Conservation (phyloP, 2,888 invertebrate genomes). For the Drosophila tripunctata region DNA sequence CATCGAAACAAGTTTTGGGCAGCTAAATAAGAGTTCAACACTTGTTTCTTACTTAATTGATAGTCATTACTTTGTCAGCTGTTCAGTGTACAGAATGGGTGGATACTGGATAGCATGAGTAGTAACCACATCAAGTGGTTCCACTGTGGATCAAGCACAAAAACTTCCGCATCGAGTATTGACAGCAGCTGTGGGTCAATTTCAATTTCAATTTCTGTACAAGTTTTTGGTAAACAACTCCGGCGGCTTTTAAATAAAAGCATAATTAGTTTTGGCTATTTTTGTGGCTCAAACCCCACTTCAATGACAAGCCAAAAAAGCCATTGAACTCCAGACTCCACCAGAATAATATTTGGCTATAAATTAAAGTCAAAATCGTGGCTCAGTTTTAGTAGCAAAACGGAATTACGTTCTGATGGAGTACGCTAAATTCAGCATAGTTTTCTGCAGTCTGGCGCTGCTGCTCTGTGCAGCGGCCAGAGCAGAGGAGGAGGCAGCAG, state of each 20-base stretch:
- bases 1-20: neutral
- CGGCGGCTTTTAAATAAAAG: conserved; percentile 10
- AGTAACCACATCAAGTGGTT: neutral
- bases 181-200: conserved; percentile 50
- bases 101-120: too few relatives aligned
- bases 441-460: conserved; percentile 29
- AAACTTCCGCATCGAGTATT: conserved; percentile 44
- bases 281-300: conserved; percentile 1
- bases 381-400: conserved; percentile 48
- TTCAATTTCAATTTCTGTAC: conserved; percentile 11
- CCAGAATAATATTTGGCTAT: conserved; percentile 53
- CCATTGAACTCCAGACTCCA: conserved; percentile 45
- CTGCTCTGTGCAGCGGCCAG: conserved; percentile 20
- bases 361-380: conserved; percentile 43
- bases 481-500: conserved; percentile 3
- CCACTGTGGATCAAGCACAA: conserved; percentile 15
- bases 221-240: conserved; percentile 34
- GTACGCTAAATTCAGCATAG: conserved; percentile 29
- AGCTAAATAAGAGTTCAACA: neutral
- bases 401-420: conserved; percentile 35
- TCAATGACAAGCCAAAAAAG: conserved; percentile 62
- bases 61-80: neutral
- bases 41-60: neutral
- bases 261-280: conserved; percentile 51
- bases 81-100: too few relatives aligned